These are phyloP conservation scores for Acrossocheilus wenchowensis DNA, from an alignment of 2,797 vertebrate species.

Conservation along the genomic window DNA sequence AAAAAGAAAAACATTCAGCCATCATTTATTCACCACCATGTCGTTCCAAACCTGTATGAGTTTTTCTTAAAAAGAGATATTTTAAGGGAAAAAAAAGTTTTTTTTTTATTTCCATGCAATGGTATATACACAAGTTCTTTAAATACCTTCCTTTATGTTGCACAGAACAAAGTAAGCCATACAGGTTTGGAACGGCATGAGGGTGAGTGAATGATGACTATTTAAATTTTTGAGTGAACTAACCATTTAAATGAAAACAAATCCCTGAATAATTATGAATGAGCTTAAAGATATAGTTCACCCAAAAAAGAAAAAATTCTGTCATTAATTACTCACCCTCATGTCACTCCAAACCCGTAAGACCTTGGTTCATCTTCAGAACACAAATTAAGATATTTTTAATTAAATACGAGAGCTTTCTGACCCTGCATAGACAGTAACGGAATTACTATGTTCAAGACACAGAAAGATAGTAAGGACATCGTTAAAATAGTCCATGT, in stretches of 20 bases:
- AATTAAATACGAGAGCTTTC: background rate
- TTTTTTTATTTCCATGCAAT: background rate
- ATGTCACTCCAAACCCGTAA: background rate
- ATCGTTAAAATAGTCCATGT: background rate
- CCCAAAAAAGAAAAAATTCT: too few relatives aligned
- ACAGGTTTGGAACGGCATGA: background rate
- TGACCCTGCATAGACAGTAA: background rate
- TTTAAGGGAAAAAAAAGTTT: background rate
- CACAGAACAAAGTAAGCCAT: background rate
- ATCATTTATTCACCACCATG: background rate
- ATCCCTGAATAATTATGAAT: slow-evolving; percentile 11
- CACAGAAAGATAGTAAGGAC: background rate
- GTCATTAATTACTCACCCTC: too few relatives aligned
- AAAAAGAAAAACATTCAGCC: too few relatives aligned
- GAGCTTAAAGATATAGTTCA: too few relatives aligned
- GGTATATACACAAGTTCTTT: too few relatives aligned
- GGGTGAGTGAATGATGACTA: background rate
- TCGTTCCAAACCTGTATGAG: background rate
- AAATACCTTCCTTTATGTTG: too few relatives aligned
- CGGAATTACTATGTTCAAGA: background rate
- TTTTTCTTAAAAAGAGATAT: background rate
- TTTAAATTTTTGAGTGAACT: background rate
- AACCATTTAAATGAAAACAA: background rate
- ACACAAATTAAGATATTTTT: background rate
- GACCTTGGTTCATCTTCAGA: background rate